Base-by-base conservation (phyloP, 2,797 vertebrate genomes). In the Urophycis tenuis region DNA sequence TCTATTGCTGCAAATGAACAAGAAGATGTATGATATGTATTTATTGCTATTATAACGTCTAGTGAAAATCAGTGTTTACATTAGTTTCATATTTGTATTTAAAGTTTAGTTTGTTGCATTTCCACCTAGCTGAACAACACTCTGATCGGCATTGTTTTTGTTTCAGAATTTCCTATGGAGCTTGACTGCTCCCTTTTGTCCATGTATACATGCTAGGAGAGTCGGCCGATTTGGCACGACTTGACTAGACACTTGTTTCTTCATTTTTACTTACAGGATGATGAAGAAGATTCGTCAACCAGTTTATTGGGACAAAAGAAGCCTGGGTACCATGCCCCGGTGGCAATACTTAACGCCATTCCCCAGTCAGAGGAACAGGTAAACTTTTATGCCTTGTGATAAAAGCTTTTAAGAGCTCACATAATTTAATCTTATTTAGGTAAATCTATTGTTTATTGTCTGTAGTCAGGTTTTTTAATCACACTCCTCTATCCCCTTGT, bases 341-440 rank as follows among this genome's bases (percentile, higher is more conserved):
- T 98, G 92, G 98, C 97, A 49, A 92, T 98, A 88, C 95, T 99
- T 76, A 99, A 99, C 82, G 95, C 98, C 76, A 98, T 99, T 85
- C 97, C 98, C 7, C 98, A 99, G 81, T 98, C 97, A 85, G 96
- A 97, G 76, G 98, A 99, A 85, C 96, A 97, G 92, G 97, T 99
- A 86, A 0, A 81, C 85, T 49, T 35, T 45, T 29, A 29, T 29
- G 10, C 10, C 53, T 29, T 1, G 14, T 53, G n/a, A n/a, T n/a
- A n/a, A n/a, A n/a, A n/a, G n/a, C n/a, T n/a, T n/a, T n/a, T n/a
- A n/a, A n/a, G n/a, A n/a, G n/a, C n/a, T n/a, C n/a, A n/a, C n/a
- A n/a, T n/a, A n/a, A n/a, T n/a, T n/a, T n/a, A n/a, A n/a, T n/a
- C n/a, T n/a, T n/a, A n/a, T n/a, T n/a, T n/a, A n/a, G n/a, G n/a